A percentile compares a stretch with the other conserved stretches of the same genome.
Conservation (phyloP, 2,888 invertebrate species). For the Zaprionus bogoriensis region DNA sequence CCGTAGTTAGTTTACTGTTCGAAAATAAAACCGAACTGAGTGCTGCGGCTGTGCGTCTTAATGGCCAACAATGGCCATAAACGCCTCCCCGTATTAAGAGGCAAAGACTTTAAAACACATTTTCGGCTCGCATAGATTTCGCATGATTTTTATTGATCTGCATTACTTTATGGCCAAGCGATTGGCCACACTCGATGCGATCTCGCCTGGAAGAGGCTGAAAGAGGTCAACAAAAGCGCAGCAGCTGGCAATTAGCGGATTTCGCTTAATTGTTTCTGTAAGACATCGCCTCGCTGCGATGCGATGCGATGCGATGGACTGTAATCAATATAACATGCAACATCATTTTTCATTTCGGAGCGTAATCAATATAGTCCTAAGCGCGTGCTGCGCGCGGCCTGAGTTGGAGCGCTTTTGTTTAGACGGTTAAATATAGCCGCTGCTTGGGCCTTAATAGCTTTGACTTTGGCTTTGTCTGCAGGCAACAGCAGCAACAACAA, state of each 20-base stretch:
- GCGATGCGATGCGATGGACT: conserved; percentile 1
- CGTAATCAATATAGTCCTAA: conserved; percentile 3
- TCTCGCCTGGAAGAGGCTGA: conserved; percentile 29
- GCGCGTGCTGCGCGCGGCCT: conserved; percentile 33
- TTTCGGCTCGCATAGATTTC: not conserved
- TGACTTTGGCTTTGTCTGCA: conserved; percentile 17
- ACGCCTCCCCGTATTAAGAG: conserved; percentile 34
- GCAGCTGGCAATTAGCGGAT: conserved; percentile 62
- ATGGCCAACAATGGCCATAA: conserved; percentile 31
- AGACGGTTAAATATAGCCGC: conserved; percentile 5
- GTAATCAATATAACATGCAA: conserved; percentile 31
- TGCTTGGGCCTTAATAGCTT: conserved; percentile 30
- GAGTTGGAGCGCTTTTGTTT: conserved; percentile 46
- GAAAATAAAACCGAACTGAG: too few species aligned
- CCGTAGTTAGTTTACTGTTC: not conserved
- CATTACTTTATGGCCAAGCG: conserved; percentile 30
- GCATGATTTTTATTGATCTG: conserved; percentile 26
- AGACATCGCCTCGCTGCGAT: too few species aligned
- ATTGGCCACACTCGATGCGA: conserved; percentile 20
- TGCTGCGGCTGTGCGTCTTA: conserved; percentile 2
- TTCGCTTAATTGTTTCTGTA: conserved; percentile 41
- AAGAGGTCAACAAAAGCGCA: conserved; percentile 57
- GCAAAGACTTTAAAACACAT: conserved; percentile 17
- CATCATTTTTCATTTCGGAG: conserved; percentile 54
- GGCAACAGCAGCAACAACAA: too few species aligned